Conservation (phyloP, 1,140 invertebrate genomes). For the Drosophila dunni region DNA sequence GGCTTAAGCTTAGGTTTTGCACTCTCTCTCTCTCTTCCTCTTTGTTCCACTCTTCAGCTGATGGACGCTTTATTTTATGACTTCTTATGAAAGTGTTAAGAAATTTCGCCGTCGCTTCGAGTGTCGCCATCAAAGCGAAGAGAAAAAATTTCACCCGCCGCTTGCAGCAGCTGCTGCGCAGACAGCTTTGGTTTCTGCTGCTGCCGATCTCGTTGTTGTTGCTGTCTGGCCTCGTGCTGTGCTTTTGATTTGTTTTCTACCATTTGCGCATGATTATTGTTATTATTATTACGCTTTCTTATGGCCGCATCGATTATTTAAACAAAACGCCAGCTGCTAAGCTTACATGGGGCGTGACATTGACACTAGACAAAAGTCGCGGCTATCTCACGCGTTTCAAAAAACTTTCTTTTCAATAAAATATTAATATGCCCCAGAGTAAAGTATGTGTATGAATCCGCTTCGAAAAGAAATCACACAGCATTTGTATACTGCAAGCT, state of each 20-base stretch:
- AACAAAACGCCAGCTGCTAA: slow-evolving; percentile 52
- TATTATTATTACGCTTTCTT: slow-evolving; percentile 74
- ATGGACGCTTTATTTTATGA: slow-evolving; percentile 48
- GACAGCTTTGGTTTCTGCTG: slow-evolving; percentile 2
- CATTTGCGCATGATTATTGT: slow-evolving; percentile 69
- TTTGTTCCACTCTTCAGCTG: too few species aligned
- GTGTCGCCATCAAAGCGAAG: slow-evolving; percentile 45
- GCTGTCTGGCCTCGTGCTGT: slow-evolving; percentile 7
- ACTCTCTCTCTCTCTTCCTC: slow-evolving; percentile 11
- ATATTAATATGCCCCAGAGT: slow-evolving; percentile 25
- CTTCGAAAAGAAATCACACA: slow-evolving; percentile 68
- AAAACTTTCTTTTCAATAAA: slow-evolving; percentile 74
- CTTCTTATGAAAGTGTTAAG: slow-evolving; percentile 79
- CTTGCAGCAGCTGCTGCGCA: slow-evolving; percentile 5
- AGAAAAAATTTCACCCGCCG: slow-evolving; percentile 71
- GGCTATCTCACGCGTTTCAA: slow-evolving; percentile 40
- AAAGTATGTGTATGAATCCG: slow-evolving; percentile 36
- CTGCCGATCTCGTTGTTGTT: neutral
- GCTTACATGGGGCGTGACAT: slow-evolving; percentile 62
- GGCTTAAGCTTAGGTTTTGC: slow-evolving; percentile 7
- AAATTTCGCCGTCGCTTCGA: slow-evolving; percentile 66
- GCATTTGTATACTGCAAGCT: slow-evolving; percentile 1
- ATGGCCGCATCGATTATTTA: slow-evolving; percentile 48
- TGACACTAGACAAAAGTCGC: slow-evolving; percentile 62
- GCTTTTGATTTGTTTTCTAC: slow-evolving; percentile 63